Conservation (phyloP, 2,888 invertebrate genomes). For the Polymixis flavicincta region DNA sequence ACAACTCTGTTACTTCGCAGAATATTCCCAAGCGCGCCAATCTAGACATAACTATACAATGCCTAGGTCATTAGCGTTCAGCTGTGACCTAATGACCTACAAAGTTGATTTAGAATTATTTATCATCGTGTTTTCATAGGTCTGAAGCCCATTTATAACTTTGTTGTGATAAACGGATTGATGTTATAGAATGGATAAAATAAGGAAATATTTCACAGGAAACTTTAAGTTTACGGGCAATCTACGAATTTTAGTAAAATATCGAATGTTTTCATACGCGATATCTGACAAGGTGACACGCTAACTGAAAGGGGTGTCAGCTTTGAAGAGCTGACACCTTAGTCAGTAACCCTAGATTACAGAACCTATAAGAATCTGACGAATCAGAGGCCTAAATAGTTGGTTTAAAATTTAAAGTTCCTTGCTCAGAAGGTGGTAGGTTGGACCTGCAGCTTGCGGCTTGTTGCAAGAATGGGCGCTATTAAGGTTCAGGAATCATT, state of each 20-base stretch:
- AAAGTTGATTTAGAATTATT: conserved; percentile 53
- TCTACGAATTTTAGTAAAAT: not conserved
- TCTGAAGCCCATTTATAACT: conserved; percentile 44
- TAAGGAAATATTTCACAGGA: not conserved
- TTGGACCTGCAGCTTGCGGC: too few species aligned
- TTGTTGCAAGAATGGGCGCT: not conserved
- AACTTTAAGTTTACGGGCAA: not conserved
- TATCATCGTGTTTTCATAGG: conserved; percentile 58
- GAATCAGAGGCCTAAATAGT: not conserved
- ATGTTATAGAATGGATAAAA: conserved; percentile 13
- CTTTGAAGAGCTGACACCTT: not conserved
- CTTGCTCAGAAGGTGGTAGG: too few species aligned
- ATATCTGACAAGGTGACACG: not conserved
- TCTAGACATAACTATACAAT: conserved; percentile 58
- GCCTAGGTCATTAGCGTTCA: conserved; percentile 69
- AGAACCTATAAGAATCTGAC: not conserved
- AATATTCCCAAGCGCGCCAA: conserved; percentile 44
- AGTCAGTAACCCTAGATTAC: not conserved
- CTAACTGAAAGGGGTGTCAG: not conserved
- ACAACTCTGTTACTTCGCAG: conserved; percentile 32
- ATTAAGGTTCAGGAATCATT: not conserved
- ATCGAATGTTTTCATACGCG: not conserved
- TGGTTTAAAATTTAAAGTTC: not conserved
- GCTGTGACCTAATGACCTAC: conserved; percentile 72
- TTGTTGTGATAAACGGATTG: conserved; percentile 59